Evolutionary conservation across 2,797 vertebrate species (phyloP), one percentile per base, ranked within the genome.

Genomic region (Etheostoma nigrum): DNA sequence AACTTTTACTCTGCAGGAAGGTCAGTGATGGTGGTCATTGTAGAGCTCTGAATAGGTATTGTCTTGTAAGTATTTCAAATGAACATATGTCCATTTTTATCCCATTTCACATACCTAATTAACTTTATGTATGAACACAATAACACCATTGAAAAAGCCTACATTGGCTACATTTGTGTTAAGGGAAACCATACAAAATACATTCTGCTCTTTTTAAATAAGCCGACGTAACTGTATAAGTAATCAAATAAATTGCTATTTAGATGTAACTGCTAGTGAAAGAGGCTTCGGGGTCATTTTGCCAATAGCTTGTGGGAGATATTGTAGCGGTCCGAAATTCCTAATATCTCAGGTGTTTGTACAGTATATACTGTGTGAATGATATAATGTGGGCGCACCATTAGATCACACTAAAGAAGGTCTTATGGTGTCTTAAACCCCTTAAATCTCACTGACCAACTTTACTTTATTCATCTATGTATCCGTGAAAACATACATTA

Each of bases 1-100:
- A 80, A 82, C 23, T 81, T 88, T 51, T 82, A 82, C 85, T 87
- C 76, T 60, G 90, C 74, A 67, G 86, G 81, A 82, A 94, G 94
- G 94, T 94, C 58, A 79, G 91, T 85, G 47, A 53, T 33, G 1
- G 55, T 36, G 36, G 5, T 47, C 21, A 11, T 3, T 49, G 23
- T 14, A 15, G 11, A 21, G 11, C 16, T 47, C 1, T 48, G 21
- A 42, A 48, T 47, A 12, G 18, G 33, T 27, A 1, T 5, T 10
- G n/a, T 30, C 19, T 4, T 33, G 18, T 45, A 47, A 67, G 25
- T 49, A 18, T 59, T 36, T 73, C 13, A 30, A 30, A 4, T 33
- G 0, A 55, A 72, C 19, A 5, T 8, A 23, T 36, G 5, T 54
- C 14, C 2, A n/a, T 36, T 23, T 30, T 40, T 40, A 40, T 40